A percentile compares a stretch with the other conserved stretches of the same genome.
Conservation (phyloP, 2,888 invertebrate genomes). For the Hirudinaria manillensis region DNA sequence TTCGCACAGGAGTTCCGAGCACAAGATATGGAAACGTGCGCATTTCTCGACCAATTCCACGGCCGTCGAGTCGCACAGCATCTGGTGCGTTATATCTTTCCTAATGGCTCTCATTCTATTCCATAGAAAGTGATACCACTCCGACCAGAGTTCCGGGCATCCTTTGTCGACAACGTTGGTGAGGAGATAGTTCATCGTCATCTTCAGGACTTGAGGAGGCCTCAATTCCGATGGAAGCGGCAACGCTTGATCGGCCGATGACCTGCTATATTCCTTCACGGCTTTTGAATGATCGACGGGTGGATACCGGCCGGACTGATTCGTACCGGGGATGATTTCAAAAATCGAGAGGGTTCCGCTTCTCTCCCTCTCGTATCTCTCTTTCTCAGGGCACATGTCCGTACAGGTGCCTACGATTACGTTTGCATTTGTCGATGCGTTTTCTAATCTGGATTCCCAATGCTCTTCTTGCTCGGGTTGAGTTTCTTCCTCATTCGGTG, state of each 20-base stretch:
- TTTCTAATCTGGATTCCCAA: too few species aligned
- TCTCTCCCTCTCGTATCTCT: constrained; percentile 63
- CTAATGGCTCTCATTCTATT: constrained; percentile 87
- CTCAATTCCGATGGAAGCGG: constrained; percentile 89
- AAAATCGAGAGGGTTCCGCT: constrained; percentile 49
- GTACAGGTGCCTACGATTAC: constrained; percentile 69
- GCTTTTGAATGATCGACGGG: constrained; percentile 64
- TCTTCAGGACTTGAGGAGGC: constrained; percentile 70
- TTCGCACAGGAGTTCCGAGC: constrained; percentile 80
- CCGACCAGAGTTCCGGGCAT: constrained; percentile 56
- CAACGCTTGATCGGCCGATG: constrained; percentile 58
- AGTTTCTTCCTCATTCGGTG: too few species aligned
- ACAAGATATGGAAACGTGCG: constrained; percentile 90
- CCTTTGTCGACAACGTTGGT: constrained; percentile 68
- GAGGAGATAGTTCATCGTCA: constrained; percentile 84
- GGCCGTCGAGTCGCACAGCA: constrained; percentile 73
- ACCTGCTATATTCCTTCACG: constrained; percentile 90
- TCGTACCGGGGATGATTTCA: constrained; percentile 50
- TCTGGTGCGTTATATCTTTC: constrained; percentile 95
- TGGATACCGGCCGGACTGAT: constrained; percentile 45
- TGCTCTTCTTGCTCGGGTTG: too few species aligned
- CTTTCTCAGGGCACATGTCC: constrained; percentile 97
- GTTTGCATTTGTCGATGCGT: too few species aligned
- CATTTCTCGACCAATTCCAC: constrained; percentile 87
- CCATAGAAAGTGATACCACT: constrained; percentile 82